phyloP scores from a whole-genome alignment of 2,113 vertebrate genomes.

The Abramis brama region DNA sequence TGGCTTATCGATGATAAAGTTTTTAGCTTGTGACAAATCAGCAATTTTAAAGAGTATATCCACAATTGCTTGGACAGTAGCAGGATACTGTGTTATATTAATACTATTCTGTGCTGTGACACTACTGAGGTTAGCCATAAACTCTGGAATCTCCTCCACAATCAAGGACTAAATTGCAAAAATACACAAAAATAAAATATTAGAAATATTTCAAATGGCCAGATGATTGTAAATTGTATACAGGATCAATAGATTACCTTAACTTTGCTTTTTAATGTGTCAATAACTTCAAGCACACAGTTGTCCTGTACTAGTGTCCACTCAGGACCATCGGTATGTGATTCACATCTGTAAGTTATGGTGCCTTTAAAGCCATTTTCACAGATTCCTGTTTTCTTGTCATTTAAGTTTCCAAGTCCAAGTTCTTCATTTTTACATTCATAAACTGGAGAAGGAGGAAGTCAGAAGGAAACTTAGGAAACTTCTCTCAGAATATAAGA shows the following conservation, averaged over 20 bases:
- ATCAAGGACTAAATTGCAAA: conserved; percentile 58
- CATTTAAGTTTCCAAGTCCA: conserved; percentile 23
- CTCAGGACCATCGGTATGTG: background rate
- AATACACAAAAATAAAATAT: background rate
- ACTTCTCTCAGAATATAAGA: too few species aligned
- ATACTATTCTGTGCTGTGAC: background rate
- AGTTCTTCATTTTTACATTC: background rate
- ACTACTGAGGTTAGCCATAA: conserved; percentile 42
- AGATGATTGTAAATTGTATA: background rate
- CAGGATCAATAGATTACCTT: conserved; percentile 39
- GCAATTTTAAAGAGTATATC: conserved; percentile 61
- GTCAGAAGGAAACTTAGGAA: background rate
- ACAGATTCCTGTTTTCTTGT: conserved; percentile 8
- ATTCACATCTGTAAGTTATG: conserved; percentile 17
- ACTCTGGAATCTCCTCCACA: background rate
- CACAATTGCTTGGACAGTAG: conserved; percentile 64
- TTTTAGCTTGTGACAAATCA: conserved; percentile 12
- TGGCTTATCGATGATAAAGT: background rate
- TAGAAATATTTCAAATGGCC: background rate
- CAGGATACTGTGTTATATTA: conserved; percentile 50
- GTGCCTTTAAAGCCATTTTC: background rate
- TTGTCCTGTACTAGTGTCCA: conserved; percentile 7
- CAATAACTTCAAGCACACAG: conserved; percentile 46
- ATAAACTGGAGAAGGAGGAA: background rate
- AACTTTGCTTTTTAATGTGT: background rate